These are phyloP conservation scores for Latrodectus geometricus DNA, from an alignment of 1,140 invertebrate species.

Conservation along the genomic window DNA sequence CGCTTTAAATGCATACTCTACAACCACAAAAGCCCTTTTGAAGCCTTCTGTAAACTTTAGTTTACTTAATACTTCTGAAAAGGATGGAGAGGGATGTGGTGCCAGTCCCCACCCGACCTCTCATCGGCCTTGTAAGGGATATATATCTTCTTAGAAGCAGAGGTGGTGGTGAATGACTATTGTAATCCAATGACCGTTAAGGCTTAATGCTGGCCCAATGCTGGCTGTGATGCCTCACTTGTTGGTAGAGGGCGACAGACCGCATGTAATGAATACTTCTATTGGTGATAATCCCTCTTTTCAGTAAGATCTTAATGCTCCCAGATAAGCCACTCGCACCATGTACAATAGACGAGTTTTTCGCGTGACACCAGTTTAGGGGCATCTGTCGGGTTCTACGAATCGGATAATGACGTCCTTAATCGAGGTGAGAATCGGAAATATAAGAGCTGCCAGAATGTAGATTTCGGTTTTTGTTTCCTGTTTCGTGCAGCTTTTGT, in stretches of 20 bases:
- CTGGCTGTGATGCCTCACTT: slow-evolving; percentile 32
- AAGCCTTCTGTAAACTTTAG: slow-evolving; percentile 6
- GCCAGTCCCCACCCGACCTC: background rate
- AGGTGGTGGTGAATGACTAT: slow-evolving; percentile 11
- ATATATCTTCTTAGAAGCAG: background rate
- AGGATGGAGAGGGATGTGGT: background rate
- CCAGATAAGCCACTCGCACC: slow-evolving; percentile 28
- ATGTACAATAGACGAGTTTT: background rate
- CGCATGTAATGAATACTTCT: slow-evolving; percentile 32
- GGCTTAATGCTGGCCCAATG: background rate
- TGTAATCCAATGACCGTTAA: slow-evolving; percentile 53
- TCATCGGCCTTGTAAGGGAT: slow-evolving; percentile 19
- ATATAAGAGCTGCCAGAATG: background rate
- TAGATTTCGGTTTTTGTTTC: background rate
- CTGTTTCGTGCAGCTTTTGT: background rate
- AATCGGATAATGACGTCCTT: background rate
- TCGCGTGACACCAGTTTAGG: slow-evolving; percentile 14
- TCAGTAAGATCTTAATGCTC: slow-evolving; percentile 16
- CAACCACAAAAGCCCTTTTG: background rate
- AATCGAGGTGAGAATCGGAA: background rate
- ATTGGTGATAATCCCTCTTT: slow-evolving; percentile 38
- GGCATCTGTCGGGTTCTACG: slow-evolving; percentile 30
- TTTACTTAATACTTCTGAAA: slow-evolving; percentile 12
- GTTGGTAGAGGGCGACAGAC: slow-evolving; percentile 27
- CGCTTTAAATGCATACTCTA: background rate